A percentile compares a stretch with the other conserved stretches of the same genome.
Conservation (phyloP, 2,888 invertebrate genomes). For the Cerceris ruficornis region DNA sequence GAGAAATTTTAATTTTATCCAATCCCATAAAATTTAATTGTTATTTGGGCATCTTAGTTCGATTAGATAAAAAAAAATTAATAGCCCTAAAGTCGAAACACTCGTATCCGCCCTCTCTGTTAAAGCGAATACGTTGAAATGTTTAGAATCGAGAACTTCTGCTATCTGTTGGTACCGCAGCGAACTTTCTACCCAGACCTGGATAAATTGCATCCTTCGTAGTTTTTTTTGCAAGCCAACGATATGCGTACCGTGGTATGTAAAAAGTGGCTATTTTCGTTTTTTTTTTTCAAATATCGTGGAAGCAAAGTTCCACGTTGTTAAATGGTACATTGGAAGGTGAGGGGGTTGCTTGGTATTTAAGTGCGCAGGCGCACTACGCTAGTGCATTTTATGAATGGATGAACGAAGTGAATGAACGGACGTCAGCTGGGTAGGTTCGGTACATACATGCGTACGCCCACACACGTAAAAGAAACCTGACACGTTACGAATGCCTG, state of each 20-base stretch:
- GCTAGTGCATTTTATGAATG: conserved; percentile 74
- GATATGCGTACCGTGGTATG: too few species aligned
- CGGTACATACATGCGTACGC: conserved; percentile 33
- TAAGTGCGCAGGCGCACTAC: conserved; percentile 57
- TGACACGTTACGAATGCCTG: conserved; percentile 24
- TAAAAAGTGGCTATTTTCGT: too few species aligned
- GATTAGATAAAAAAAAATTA: too few species aligned
- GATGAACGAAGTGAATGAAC: conserved; percentile 72
- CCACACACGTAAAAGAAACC: conserved; percentile 8
- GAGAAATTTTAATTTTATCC: too few species aligned
- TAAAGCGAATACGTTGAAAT: background rate
- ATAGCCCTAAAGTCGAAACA: too few species aligned
- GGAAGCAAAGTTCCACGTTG: background rate
- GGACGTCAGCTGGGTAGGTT: conserved; percentile 66
- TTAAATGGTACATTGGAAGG: conserved; percentile 1
- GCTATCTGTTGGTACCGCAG: conserved; percentile 6
- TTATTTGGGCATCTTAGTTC: too few species aligned
- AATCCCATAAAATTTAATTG: too few species aligned
- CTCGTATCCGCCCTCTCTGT: background rate
- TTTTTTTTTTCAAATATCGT: background rate
- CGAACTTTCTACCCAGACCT: background rate
- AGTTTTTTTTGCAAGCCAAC: too few species aligned
- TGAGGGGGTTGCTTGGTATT: background rate
- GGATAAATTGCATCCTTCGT: background rate
- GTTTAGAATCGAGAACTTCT: background rate